These are phyloP conservation scores for Tribolium freemani DNA, from an alignment of 2,888 invertebrate genomes.

Conservation along the genomic window DNA sequence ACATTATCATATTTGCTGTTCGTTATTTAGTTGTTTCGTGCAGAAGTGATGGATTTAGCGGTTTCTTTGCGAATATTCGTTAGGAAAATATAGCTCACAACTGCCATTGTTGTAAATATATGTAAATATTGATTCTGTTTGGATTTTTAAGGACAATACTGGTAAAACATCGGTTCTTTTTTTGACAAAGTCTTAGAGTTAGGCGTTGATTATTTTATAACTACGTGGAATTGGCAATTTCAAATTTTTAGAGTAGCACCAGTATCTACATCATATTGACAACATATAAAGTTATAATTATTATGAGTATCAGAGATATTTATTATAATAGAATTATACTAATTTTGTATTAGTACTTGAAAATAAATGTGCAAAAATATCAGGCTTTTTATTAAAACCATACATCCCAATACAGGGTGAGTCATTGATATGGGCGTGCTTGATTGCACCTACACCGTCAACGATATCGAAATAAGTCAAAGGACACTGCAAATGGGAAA, in stretches of 20 bases:
- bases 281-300: conserved; percentile 50
- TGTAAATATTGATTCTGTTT: conserved; percentile 48
- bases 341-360: conserved; percentile 62
- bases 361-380: conserved; percentile 56
- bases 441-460: too few species aligned
- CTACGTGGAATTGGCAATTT: conserved; percentile 43
- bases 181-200: conserved; percentile 23
- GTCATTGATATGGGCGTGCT: too few species aligned
- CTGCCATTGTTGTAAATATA: conserved; percentile 55
- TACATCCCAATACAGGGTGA: too few species aligned
- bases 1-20: conserved; percentile 54
- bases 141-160: conserved; percentile 50
- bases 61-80: conserved; percentile 36
- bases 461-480: too few species aligned
- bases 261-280: conserved; percentile 48
- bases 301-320: conserved; percentile 54
- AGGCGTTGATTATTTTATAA: conserved; percentile 39
- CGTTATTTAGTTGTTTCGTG: conserved; percentile 57
- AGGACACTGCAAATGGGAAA: too few species aligned
- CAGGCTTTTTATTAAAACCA: too few species aligned
- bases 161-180: conserved; percentile 38
- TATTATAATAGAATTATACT: conserved; percentile 59
- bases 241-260: conserved; percentile 42
- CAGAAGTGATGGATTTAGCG: conserved; percentile 48
- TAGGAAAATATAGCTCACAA: conserved; percentile 52